phyloP scores from a whole-genome alignment of 2,888 invertebrate genomes.

The Tenthredo distinguenda region DNA sequence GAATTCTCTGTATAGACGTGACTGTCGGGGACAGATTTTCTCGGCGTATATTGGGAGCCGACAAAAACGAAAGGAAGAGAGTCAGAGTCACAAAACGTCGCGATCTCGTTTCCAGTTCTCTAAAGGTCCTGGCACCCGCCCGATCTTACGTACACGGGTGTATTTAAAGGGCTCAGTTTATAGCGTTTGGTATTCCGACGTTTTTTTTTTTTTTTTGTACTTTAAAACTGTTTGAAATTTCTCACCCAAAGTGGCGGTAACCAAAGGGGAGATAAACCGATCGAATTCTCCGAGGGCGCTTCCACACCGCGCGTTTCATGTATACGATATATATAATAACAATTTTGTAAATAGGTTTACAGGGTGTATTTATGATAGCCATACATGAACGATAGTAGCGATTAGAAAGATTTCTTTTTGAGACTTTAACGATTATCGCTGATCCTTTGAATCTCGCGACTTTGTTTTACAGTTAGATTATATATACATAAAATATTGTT shows the following conservation, averaged over 20 bases:
- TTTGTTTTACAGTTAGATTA: no score
- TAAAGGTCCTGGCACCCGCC: neutral
- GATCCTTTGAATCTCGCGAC: no score
- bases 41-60: neutral
- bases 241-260: constrained; percentile 37
- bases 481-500: no score
- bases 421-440: no score
- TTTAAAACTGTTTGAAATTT: neutral
- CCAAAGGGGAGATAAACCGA: constrained; percentile 38
- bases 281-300: constrained; percentile 18
- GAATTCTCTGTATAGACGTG: neutral
- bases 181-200: neutral
- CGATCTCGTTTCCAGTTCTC: neutral
- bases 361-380: neutral
- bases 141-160: neutral
- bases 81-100: neutral
- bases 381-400: neutral
- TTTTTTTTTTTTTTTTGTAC: neutral
- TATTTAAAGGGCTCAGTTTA: constrained; percentile 20
- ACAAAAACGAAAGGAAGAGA: neutral
- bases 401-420: neutral
- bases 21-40: neutral
- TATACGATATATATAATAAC: neutral
- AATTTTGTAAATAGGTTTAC: neutral
- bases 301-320: neutral